Evolutionary conservation across 2,888 invertebrate genomes (phyloP).

Genomic region (Ametastegia equiseti): DNA sequence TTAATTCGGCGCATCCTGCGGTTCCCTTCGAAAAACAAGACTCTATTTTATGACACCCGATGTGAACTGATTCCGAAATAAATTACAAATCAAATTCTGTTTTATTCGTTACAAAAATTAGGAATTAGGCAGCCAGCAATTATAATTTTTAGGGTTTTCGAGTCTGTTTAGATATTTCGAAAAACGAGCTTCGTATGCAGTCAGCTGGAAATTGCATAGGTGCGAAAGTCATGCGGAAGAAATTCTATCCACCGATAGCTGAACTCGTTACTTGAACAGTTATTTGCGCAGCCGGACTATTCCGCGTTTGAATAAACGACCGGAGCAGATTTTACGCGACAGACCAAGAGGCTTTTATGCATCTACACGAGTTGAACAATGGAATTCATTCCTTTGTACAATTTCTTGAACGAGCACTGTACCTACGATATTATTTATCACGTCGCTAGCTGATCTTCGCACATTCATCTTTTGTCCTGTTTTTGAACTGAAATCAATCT

Average conservation of each 20-base stretch:
- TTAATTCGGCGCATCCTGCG: neutral
- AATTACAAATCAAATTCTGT: too few relatives aligned
- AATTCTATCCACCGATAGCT: slow-evolving; percentile 30
- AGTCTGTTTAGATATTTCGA: too few relatives aligned
- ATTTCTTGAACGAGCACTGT: neutral
- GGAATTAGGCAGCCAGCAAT: too few relatives aligned
- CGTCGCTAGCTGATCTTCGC: neutral
- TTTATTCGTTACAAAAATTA: too few relatives aligned
- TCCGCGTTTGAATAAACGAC: slow-evolving; percentile 6
- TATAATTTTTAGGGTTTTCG: too few relatives aligned
- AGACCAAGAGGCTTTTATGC: neutral
- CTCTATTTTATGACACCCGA: neutral
- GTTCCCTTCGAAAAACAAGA: neutral
- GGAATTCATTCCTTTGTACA: slow-evolving; percentile 12
- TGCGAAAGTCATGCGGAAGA: neutral
- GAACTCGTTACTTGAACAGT: slow-evolving; percentile 35
- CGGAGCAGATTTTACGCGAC: neutral
- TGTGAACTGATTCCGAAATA: neutral
- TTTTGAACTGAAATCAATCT: neutral
- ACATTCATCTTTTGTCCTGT: neutral
- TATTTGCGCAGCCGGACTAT: neutral
- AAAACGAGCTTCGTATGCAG: too few relatives aligned
- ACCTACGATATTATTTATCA: too few relatives aligned
- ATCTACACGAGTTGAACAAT: neutral
- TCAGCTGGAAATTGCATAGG: neutral